phyloP scores from a whole-genome alignment of 1,140 invertebrate species.

The Zeugodacus cucurbitae region DNA sequence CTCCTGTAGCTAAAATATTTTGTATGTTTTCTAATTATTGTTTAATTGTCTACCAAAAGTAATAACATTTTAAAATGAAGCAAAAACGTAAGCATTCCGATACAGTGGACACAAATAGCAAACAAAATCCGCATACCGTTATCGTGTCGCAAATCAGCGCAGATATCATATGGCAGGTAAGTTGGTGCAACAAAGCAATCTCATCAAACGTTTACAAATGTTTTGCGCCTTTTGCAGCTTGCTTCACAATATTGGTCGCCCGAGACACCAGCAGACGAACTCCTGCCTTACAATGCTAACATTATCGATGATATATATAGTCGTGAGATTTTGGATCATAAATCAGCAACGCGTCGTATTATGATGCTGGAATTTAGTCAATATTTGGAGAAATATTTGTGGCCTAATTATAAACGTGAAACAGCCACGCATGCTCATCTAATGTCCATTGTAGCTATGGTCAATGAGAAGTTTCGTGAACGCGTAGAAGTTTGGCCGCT shows the following conservation, averaged over 20 bases:
- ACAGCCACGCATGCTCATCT: constrained; percentile 82
- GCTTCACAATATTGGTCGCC: constrained; percentile 91
- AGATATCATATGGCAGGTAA: constrained; percentile 62
- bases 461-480: constrained; percentile 99
- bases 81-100: not conserved
- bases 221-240: constrained; percentile 69
- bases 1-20: not conserved
- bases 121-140: constrained; percentile 38
- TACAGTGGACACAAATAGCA: not conserved
- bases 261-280: constrained; percentile 75
- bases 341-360: constrained; percentile 83
- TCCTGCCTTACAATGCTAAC: constrained; percentile 74
- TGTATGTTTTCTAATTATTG: not conserved
- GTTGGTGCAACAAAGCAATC: constrained; percentile 41
- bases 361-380: constrained; percentile 98
- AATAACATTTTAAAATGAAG: not conserved
- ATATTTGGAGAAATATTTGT: constrained; percentile 96
- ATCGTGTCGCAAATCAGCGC: constrained; percentile 83
- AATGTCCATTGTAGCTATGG: constrained; percentile 96
- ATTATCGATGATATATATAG: constrained; percentile 85
- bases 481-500: constrained; percentile 96
- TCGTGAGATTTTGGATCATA: constrained; percentile 80
- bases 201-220: constrained; percentile 44
- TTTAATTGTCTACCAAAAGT: not conserved
- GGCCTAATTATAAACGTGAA: constrained; percentile 89